Base-by-base conservation (phyloP, 2,888 invertebrate genomes). In the Microplitis deprimator region DNA sequence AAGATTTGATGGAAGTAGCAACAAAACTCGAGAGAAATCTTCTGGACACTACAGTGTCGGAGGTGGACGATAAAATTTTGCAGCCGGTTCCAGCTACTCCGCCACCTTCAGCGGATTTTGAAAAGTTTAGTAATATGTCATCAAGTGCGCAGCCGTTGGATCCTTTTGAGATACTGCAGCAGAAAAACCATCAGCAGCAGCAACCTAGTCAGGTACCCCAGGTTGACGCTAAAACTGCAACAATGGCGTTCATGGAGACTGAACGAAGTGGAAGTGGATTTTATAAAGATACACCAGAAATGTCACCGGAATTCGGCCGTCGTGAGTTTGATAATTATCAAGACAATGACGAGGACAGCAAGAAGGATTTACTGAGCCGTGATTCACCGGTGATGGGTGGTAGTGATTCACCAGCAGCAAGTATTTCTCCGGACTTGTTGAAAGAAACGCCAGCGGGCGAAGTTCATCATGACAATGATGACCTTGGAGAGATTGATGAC, bases 81-180 rank as follows among this genome's bases (percentile, higher is more conserved):
- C 77, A 80, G 76, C 86, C 84, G 68, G 85, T 85, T 1, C 85
- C 87, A 4, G 88, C 86, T 17, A 87, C 88, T 29, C 88, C 88
- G 77, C 88, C 89, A 79, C 85, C 86, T 77, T 88, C 88, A 29
- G 84, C 85, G 29, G 86, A 86, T 73, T 84, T 84, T 41, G 85
- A 85, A 61, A 87, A 87, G 81, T 84, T 83, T 78, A 81, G 20
- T 40, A 38, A 73, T 10, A 38, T 70, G 39, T 61, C 62, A 61
- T 50, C 65, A 0, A 69, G 50, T 75, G 82, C 81, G 81, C 81
- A 81, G 77, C 67, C 77, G 75, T 73, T 79, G 68, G 77, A 79
- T 76, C 81, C 81, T 20, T 83, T 82, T 70, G 78, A 71, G 64
- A 77, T 68, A 61, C 68, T 70, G 39, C 77, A 76, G 59, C 29